Evolutionary conservation across 2,797 vertebrate genomes (phyloP), one percentile per base, ranked within the genome.

Genomic region (Sebastes dallii): DNA sequence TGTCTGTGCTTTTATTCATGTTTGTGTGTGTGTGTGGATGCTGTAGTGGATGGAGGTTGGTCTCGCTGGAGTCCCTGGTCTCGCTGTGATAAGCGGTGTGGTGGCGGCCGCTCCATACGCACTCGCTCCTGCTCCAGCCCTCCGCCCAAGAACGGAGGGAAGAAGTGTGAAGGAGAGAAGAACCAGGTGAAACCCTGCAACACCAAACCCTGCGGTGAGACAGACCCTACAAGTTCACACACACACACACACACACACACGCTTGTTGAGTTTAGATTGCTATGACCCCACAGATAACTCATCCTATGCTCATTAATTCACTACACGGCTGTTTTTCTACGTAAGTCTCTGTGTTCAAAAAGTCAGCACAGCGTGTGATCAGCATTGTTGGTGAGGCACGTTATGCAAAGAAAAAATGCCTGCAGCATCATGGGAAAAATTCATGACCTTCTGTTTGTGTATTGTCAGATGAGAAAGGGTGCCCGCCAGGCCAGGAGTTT

Each of bases 11-110:
- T 20, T 5, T 81, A 14, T 36, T 22, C 11, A 8, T 64, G 20
- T 77, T 4, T 50, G 16, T 50, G 18, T 50, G 4, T 72, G 13
- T 72, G 13, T 73, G 20, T 77, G 3, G 27, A 12, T 50, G 6
- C 7, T 67, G 1, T 82, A 98, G 98, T 97, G 88, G 94, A 97
- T 0, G 97, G 97, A 6, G 92, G 94, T 22, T 98, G 97, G 98
- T 97, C 97, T 7, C 94, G 88, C 24, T 99, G 97, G 97, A 97
- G 97, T 77, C 95, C 96, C 3, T 98, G 97, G 97, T 97, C 98
- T 4, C 96, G 85, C 82, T 98, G 97, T 76, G 97, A 97, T 91
- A 96, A 96, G 24, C 92, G 83, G 4, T 99, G 98, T 1, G 97
- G 96, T 0, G 96, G 97, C 0, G 98, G 98, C 0, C 96, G 92